phyloP scores from a whole-genome alignment of 2,888 invertebrate species.

The Phymatocera aterrima region DNA sequence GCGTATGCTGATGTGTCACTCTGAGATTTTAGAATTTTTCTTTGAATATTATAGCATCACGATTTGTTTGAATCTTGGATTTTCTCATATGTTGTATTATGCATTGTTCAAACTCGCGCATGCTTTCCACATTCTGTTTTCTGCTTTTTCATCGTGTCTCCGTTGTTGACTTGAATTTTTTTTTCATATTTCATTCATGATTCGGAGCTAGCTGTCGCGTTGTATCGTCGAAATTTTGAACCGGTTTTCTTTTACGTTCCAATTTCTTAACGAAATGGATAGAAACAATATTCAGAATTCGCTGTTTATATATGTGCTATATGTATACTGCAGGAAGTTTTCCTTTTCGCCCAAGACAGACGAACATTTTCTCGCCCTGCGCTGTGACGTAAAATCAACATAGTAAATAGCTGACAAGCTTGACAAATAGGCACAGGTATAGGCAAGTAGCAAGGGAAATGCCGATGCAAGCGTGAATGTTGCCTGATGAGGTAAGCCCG shows the following conservation, averaged over 20 bases:
- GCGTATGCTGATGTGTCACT: slow-evolving; percentile 61
- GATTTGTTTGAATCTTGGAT: slow-evolving; percentile 23
- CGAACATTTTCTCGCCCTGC: neutral
- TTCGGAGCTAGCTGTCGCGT: neutral
- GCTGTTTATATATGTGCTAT: no score
- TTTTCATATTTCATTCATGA: neutral
- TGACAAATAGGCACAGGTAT: slow-evolving; percentile 59
- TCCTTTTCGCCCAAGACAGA: neutral
- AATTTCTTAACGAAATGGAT: neutral
- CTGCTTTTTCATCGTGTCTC: neutral
- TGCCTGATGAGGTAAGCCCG: slow-evolving; percentile 28
- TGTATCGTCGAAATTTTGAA: neutral
- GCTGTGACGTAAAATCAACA: slow-evolving; percentile 50
- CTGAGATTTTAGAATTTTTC: slow-evolving; percentile 61
- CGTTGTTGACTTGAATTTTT: neutral
- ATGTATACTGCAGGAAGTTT: neutral
- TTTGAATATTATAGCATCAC: slow-evolving; percentile 49
- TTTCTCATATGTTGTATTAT: neutral
- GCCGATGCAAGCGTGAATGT: slow-evolving; percentile 25
- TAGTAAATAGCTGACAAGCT: slow-evolving; percentile 53
- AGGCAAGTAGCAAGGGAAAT: slow-evolving; percentile 54
- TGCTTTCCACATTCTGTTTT: neutral
- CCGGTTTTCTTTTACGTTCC: neutral
- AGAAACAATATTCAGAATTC: no score
- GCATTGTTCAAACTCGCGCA: neutral